Percentiles rank a stretch among this genome's conserved stretches.
Evolutionary conservation across 2,797 vertebrate genomes (phyloP).

Genomic region (Diplodus puntazzo): DNA sequence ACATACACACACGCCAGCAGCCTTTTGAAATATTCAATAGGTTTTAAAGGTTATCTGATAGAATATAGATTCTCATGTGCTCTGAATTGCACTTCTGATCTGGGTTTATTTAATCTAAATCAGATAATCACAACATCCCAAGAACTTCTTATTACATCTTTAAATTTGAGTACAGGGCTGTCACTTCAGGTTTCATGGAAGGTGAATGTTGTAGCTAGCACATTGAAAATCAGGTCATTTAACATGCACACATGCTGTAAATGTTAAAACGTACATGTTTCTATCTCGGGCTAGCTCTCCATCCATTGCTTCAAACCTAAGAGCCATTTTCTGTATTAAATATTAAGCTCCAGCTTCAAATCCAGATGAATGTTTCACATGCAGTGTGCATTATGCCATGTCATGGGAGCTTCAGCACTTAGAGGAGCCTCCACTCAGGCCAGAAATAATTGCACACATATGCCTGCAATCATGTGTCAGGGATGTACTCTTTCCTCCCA

Average conservation of each 20-base stretch:
- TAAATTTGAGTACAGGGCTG: slow-evolving; percentile 11
- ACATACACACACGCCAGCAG: slow-evolving; percentile 7
- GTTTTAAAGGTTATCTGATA: slow-evolving; percentile 14
- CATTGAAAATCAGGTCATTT: slow-evolving; percentile 41
- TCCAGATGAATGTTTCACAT: slow-evolving; percentile 60
- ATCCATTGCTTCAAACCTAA: slow-evolving; percentile 34
- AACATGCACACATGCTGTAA: slow-evolving; percentile 34
- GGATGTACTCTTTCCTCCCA: neutral
- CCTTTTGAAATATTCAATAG: slow-evolving; percentile 49
- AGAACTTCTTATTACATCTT: neutral
- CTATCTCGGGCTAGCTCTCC: slow-evolving; percentile 36
- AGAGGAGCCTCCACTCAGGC: neutral
- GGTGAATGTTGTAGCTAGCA: slow-evolving; percentile 6
- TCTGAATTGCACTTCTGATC: neutral
- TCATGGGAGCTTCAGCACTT: slow-evolving; percentile 37
- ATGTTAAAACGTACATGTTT: slow-evolving; percentile 62
- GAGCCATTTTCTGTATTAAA: slow-evolving; percentile 75
- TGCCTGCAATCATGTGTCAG: slow-evolving; percentile 19
- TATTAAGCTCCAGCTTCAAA: slow-evolving; percentile 73
- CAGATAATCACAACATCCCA: neutral
- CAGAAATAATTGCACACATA: slow-evolving; percentile 12
- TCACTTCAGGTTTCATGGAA: slow-evolving; percentile 33
- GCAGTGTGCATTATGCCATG: slow-evolving; percentile 13
- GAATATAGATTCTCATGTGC: slow-evolving; percentile 4
- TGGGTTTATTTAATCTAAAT: slow-evolving; percentile 11